A percentile compares a stretch with the other conserved stretches of the same genome.
phyloP scores from a whole-genome alignment of 1,140 invertebrate species.

The Drosophila murphyi region DNA sequence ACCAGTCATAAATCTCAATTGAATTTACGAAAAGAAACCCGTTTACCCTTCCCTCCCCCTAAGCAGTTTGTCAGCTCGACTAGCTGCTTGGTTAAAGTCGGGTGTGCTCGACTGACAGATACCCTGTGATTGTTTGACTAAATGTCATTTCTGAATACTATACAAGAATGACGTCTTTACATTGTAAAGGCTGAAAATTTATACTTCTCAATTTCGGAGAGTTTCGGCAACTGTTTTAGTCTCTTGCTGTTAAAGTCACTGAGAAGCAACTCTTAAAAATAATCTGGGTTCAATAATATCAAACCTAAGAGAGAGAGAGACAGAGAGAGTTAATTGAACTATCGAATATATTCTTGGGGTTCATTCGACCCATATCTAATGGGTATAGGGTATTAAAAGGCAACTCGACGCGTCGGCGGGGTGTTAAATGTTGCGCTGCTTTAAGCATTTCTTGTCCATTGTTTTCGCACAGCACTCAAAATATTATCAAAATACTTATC shows the following conservation, averaged over 20 bases:
- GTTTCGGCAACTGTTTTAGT: too few species aligned
- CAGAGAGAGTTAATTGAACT: too few species aligned
- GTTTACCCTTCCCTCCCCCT: slow-evolving; percentile 5
- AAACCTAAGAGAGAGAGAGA: too few species aligned
- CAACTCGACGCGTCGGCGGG: slow-evolving; percentile 33
- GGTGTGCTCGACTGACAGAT: background rate
- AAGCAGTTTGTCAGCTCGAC: background rate
- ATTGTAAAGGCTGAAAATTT: too few species aligned
- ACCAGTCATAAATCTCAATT: slow-evolving; percentile 69
- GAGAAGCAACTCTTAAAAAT: too few species aligned
- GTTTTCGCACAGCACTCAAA: slow-evolving; percentile 49
- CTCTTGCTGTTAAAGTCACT: too few species aligned
- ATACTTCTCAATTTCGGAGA: too few species aligned
- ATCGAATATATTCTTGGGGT: too few species aligned
- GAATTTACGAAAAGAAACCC: slow-evolving; percentile 44
- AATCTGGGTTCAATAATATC: too few species aligned
- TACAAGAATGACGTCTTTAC: too few species aligned
- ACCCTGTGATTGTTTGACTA: background rate
- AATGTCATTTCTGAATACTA: too few species aligned
- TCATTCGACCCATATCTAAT: background rate
- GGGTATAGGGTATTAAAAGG: background rate
- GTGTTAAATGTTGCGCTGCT: slow-evolving; percentile 57
- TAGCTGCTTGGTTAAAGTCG: background rate
- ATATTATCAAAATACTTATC: slow-evolving; percentile 82
- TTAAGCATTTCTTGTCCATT: slow-evolving; percentile 22